Base-by-base conservation (phyloP, 2,888 invertebrate species). In the Amblyjoppa fuscipennis region DNA sequence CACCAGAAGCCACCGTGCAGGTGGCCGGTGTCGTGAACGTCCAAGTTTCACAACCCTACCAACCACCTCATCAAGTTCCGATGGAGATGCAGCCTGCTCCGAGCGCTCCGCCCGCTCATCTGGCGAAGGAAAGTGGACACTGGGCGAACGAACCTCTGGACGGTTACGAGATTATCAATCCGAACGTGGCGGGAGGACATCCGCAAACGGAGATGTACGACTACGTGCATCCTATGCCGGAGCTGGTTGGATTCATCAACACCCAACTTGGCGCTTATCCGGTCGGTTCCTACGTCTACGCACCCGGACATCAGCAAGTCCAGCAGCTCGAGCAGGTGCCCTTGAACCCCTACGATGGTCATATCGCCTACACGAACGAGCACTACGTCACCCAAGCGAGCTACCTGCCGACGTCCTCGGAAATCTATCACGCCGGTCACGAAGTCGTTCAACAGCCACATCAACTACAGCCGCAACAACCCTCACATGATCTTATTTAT, bases 241-340 rank as follows among this genome's bases (percentile, higher is more conserved):
- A 95, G 88, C 91, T 95, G 87, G 94, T 95, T 7, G 95, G 94
- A 41, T 95, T 95, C 86, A 95, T 95, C 81, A 95, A 94, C 89
- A 95, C 95, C 6, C 95, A 95, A 88, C 91, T 95, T 81, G 95
- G 94, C 68, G 94, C 94, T 25, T 95, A 95, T 89, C 95, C 92
- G 3, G 90, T 92, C 4, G 87, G 90, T 81, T 89, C 93, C 1
- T 93, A 92, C 71, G 91, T 92, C 45, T 93, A 93, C 76, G 82
- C 89, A 6, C 77, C 84, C n/a, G 87, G 84, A 11, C 89, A 90
- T 70, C 92, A 91, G 9, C 89, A 88, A 70, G 87, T 88, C 2
- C 90, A 91, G 28, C 89, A 87, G 16, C 53, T 92, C 34, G 90
- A 92, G 20, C 70, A 90, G 0, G 89, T 91, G 0, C 68, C 90